Percentiles rank a stretch among this genome's conserved stretches.
Evolutionary conservation across 2,888 invertebrate genomes (phyloP).

Genomic region (Rhagonycha fulva): DNA sequence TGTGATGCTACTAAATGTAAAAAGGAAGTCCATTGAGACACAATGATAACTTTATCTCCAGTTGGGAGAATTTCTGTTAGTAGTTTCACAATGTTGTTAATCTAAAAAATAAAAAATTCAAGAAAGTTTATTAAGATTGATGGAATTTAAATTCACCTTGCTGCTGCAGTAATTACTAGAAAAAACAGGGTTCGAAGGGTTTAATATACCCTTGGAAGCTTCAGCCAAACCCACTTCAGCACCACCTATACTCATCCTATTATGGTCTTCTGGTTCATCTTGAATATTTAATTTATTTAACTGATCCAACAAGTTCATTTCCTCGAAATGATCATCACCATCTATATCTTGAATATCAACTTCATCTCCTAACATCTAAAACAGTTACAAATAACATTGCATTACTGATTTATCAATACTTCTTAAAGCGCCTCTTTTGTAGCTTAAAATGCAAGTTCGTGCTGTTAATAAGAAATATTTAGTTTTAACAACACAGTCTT

Average conservation of each 20-base stretch:
- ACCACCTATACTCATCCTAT: conserved; percentile 35
- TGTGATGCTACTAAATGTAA: conserved; percentile 73
- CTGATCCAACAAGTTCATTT: conserved; percentile 66
- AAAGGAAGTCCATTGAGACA: conserved; percentile 92
- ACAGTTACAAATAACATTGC: not conserved
- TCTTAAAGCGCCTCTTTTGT: no score
- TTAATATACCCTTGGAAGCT: conserved; percentile 66
- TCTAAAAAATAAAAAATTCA: conserved; percentile 45
- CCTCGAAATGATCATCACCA: conserved; percentile 51
- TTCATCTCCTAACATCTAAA: conserved; percentile 59
- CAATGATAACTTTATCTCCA: conserved; percentile 78
- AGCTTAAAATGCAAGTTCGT: no score
- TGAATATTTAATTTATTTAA: conserved; percentile 66
- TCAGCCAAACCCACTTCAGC: conserved; percentile 58
- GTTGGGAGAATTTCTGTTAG: conserved; percentile 59
- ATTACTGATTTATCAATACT: no score
- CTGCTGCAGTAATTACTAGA: conserved; percentile 62
- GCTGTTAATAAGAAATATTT: no score
- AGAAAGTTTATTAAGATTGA: not conserved
- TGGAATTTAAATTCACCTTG: conserved; percentile 55
- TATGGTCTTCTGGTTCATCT: conserved; percentile 35
- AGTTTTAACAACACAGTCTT: no score
- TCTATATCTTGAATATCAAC: conserved; percentile 47
- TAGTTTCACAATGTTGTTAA: conserved; percentile 63
- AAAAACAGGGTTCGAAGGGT: conserved; percentile 75